Evolutionary conservation across 2,888 invertebrate species (phyloP).

Genomic region (Synergus japonicus): DNA sequence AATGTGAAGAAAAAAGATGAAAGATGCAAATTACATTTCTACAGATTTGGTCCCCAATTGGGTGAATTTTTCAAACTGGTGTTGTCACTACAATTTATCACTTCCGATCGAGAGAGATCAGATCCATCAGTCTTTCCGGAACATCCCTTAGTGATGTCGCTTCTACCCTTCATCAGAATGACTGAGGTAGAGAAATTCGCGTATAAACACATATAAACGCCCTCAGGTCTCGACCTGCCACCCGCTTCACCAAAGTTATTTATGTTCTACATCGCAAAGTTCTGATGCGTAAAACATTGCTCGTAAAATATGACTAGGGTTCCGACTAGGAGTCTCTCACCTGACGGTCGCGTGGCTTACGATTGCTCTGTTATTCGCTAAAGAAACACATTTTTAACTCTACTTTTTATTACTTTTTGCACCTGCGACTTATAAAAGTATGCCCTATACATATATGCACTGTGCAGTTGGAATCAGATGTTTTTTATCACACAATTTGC

Average conservation of each 20-base stretch:
- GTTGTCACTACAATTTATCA: neutral
- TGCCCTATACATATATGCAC: too few species aligned
- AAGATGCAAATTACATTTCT: neutral
- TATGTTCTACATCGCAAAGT: conserved; percentile 18
- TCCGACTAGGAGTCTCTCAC: neutral
- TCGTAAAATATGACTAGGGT: conserved; percentile 17
- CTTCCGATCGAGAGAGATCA: conserved; percentile 11
- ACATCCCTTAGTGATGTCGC: neutral
- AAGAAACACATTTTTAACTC: neutral
- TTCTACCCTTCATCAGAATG: neutral
- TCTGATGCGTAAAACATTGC: conserved; percentile 26
- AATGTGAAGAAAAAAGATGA: neutral
- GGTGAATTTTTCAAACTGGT: neutral
- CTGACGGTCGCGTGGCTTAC: neutral
- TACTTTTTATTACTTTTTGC: neutral
- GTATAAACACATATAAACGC: conserved; percentile 22
- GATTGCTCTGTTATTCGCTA: neutral
- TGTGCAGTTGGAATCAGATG: too few species aligned
- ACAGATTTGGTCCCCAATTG: neutral
- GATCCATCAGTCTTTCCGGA: conserved; percentile 5
- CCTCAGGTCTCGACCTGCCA: neutral
- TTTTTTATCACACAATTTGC: neutral
- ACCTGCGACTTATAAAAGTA: neutral
- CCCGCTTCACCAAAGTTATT: conserved; percentile 21
- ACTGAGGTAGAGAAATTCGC: conserved; percentile 13